Percentiles rank a stretch among this genome's conserved stretches.
phyloP scores from a whole-genome alignment of 2,888 invertebrate species.

The Ametastegia equiseti region DNA sequence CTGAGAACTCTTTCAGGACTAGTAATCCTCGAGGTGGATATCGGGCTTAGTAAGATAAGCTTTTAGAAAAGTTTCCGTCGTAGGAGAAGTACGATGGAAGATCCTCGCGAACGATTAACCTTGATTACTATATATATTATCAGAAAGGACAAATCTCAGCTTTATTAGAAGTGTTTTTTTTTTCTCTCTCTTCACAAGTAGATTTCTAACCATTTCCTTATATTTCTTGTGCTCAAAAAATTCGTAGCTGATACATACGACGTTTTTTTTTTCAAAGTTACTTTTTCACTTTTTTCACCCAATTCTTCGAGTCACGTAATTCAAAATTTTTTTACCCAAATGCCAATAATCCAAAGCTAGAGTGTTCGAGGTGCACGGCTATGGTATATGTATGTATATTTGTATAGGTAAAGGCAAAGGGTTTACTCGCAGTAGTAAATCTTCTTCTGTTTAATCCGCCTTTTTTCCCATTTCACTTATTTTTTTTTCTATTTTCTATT shows the following conservation, averaged over 20 bases:
- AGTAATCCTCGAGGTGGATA: conserved; percentile 12
- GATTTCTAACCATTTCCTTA: too few species aligned
- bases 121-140: background rate
- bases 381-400: background rate
- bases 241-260: too few species aligned
- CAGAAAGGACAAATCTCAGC: background rate
- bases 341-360: too few species aligned
- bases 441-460: conserved; percentile 6
- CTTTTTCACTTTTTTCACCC: too few species aligned
- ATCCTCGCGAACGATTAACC: conserved; percentile 11
- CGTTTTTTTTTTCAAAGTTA: too few species aligned
- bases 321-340: too few species aligned
- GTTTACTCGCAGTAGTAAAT: conserved; percentile 16
- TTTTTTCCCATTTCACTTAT: background rate
- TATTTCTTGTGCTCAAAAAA: too few species aligned
- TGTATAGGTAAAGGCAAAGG: background rate
- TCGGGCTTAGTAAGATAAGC: background rate
- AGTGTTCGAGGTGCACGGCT: too few species aligned
- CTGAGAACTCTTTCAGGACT: background rate
- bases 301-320: too few species aligned
- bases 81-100: background rate
- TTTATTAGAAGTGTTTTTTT: too few species aligned
- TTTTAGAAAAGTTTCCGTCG: background rate
- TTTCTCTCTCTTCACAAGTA: too few species aligned
- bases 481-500: background rate